Evolutionary conservation across 2,113 vertebrate species (phyloP).

Genomic region (Thinocorus orbignyianus): DNA sequence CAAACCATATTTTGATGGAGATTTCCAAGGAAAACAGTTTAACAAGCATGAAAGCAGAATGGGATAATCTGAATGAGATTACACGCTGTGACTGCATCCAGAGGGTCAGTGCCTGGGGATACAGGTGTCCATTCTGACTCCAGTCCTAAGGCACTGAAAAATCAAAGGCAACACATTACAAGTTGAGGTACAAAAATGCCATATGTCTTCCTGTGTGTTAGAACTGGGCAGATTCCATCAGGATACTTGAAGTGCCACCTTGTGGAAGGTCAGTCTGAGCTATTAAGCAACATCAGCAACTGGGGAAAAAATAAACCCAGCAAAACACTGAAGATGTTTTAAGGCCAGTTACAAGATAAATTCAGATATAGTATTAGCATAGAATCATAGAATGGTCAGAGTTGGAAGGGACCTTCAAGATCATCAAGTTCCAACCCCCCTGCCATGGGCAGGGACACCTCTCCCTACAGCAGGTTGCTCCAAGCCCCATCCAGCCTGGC

Average conservation of each 20-base stretch:
- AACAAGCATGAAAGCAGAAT: neutral
- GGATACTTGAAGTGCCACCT: neutral
- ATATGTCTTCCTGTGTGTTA: neutral
- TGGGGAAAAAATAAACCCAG: neutral
- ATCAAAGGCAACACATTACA: neutral
- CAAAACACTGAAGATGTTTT: neutral
- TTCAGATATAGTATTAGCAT: too few species aligned
- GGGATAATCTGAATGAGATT: neutral
- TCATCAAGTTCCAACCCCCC: too few species aligned
- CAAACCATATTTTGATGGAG: neutral
- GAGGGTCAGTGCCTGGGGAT: neutral
- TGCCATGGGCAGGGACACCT: too few species aligned
- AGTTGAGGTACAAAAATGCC: neutral
- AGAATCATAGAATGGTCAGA: too few species aligned
- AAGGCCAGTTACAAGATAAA: neutral
- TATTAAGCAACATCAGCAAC: neutral
- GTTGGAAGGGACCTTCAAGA: too few species aligned
- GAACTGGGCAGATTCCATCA: neutral
- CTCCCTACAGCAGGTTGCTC: too few species aligned
- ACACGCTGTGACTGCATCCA: rapidly evolving
- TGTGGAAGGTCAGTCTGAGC: neutral
- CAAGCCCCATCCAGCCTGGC: too few species aligned
- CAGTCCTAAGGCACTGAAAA: neutral
- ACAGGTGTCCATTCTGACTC: neutral
- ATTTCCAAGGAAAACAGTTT: neutral